These are phyloP conservation scores for Mormyrus hasselquistii DNA, from an alignment of 2,797 vertebrate genomes.

Conservation along the genomic window DNA sequence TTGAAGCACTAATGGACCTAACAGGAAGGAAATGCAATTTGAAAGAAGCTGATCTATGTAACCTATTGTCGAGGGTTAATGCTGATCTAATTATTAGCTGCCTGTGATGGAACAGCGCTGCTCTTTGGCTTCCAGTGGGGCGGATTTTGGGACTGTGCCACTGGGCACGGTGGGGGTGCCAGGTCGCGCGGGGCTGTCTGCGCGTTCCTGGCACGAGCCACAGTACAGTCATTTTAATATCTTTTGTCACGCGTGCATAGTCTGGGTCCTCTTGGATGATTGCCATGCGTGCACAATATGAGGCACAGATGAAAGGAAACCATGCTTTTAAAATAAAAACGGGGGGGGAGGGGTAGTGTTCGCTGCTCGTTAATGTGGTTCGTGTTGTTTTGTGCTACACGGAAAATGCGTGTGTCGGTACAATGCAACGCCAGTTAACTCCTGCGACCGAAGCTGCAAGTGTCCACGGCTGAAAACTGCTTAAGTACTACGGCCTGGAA, in stretches of 20 bases:
- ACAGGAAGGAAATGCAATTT: slow-evolving; percentile 94
- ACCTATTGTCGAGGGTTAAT: slow-evolving; percentile 83
- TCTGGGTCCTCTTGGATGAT: not conserved
- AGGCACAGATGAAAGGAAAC: slow-evolving; percentile 16
- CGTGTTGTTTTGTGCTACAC: slow-evolving; percentile 4
- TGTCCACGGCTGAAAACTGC: slow-evolving; percentile 5
- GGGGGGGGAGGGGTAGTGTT: not conserved
- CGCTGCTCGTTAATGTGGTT: slow-evolving; percentile 1
- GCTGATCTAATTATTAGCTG: slow-evolving; percentile 93
- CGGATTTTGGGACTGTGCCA: slow-evolving; percentile 49
- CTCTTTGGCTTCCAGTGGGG: slow-evolving; percentile 43
- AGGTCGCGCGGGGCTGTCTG: slow-evolving; percentile 23
- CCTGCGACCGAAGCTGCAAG: not conserved
- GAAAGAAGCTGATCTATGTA: slow-evolving; percentile 89
- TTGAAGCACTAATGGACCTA: slow-evolving; percentile 78
- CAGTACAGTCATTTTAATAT: slow-evolving; percentile 18
- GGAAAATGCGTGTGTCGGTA: not conserved
- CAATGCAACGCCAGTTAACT: not conserved
- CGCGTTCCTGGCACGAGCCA: not conserved
- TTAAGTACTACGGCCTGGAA: not conserved
- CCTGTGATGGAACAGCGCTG: slow-evolving; percentile 76
- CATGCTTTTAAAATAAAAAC: slow-evolving; percentile 13
- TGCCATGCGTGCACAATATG: slow-evolving; percentile 12
- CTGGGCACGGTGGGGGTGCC: slow-evolving; percentile 37
- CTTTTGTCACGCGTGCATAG: slow-evolving; percentile 18